A percentile compares a stretch with the other conserved stretches of the same genome.
These are phyloP conservation scores for Chlamydotis undulata DNA, from an alignment of 2,113 vertebrate species.

Conservation along the genomic window DNA sequence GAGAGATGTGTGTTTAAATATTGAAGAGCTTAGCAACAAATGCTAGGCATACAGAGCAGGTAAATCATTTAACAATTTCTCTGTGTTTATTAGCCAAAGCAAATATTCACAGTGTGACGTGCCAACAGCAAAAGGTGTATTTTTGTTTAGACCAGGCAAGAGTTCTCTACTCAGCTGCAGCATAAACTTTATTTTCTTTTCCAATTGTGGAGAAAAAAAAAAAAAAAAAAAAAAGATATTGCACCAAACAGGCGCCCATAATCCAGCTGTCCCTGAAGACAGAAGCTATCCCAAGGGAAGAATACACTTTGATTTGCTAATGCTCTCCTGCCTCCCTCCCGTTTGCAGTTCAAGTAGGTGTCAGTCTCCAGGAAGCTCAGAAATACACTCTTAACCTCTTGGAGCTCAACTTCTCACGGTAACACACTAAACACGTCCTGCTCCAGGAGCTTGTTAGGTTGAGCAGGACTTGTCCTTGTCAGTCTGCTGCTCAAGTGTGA, in stretches of 20 bases:
- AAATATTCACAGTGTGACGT: conserved; percentile 6
- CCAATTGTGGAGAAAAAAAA: not conserved
- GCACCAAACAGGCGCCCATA: not conserved
- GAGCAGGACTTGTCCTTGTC: conserved; percentile 10
- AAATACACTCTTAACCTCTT: not conserved
- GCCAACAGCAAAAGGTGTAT: not conserved
- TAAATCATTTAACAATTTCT: conserved; percentile 41
- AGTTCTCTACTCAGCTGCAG: not conserved
- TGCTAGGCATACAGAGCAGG: not conserved
- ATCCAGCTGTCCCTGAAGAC: not conserved
- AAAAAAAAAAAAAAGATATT: not conserved
- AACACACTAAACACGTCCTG: not conserved
- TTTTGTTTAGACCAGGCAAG: not conserved
- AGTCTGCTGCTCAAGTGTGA: conserved; percentile 17
- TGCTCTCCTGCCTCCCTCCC: not conserved
- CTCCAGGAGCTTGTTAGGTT: not conserved
- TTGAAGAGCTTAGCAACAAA: conserved; percentile 5
- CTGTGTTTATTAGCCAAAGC: not conserved
- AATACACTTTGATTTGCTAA: not conserved
- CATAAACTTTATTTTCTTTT: not conserved
- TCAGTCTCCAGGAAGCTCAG: not conserved
- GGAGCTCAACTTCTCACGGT: not conserved
- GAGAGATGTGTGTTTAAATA: not conserved
- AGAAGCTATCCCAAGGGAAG: not conserved
- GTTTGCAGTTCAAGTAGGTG: not conserved